phyloP scores from a whole-genome alignment of 2,797 vertebrate genomes.

The Todus mexicanus region DNA sequence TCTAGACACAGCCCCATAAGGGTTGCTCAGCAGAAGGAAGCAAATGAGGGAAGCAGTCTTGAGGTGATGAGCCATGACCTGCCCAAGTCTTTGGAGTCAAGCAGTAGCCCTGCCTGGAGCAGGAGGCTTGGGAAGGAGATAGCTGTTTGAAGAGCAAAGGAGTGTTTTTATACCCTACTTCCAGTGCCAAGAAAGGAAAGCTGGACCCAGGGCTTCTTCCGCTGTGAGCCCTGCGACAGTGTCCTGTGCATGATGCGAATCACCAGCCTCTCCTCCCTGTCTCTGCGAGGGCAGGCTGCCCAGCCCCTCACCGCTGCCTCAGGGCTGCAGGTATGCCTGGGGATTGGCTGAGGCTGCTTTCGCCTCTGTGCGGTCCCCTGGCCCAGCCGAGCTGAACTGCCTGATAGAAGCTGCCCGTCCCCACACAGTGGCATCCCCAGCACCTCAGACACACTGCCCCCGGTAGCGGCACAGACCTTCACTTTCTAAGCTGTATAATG shows the following conservation, averaged over 20 bases:
- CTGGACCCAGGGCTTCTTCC: neutral
- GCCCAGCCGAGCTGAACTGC: conserved; percentile 50
- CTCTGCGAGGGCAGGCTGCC: neutral
- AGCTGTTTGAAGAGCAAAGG: neutral
- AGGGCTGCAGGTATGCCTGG: neutral
- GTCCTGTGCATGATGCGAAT: neutral
- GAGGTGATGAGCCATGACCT: neutral
- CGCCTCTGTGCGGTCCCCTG: conserved; percentile 24
- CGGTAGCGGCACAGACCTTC: conserved; percentile 27
- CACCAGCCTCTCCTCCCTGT: conserved; percentile 7
- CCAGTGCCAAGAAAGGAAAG: neutral
- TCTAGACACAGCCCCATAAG: neutral
- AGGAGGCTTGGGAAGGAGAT: conserved; percentile 18
- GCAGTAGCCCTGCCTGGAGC: neutral
- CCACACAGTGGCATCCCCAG: conserved; percentile 14
- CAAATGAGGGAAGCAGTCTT: neutral
- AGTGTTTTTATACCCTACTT: neutral
- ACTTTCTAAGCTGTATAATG: conserved; percentile 25
- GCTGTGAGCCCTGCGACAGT: neutral
- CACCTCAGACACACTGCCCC: conserved; percentile 6
- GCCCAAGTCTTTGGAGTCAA: neutral
- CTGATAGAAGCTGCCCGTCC: conserved; percentile 22
- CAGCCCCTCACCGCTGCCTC: conserved; percentile 3
- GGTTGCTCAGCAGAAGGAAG: conserved; percentile 4
- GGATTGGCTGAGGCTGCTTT: conserved; percentile 31